Base-by-base conservation (phyloP, 2,113 vertebrate species). In the Spea bombifrons region DNA sequence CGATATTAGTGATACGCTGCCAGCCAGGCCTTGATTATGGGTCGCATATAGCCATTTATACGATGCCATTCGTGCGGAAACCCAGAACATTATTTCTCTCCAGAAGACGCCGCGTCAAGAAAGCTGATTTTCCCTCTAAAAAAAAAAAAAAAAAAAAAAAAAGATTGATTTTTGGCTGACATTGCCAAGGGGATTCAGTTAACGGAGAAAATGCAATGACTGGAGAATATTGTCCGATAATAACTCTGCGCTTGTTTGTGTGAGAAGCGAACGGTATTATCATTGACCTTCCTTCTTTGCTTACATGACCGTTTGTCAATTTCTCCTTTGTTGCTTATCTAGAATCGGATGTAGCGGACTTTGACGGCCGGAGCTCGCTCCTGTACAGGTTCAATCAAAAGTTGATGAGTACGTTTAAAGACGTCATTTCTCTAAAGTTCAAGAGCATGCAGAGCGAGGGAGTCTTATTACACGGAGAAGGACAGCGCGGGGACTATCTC, bases 351-450 rank as follows among this genome's bases (percentile, higher is more conserved):
- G 88, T 97, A 76, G 96, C 95, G 1, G 96, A 98, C 87, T 99
- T 99, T 61, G 94, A 99, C 63, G 96, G 96, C 88, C 90, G 95
- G 83, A 99, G 96, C 84, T 97, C 96, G 0, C 89, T 99, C 79
- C 92, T 98, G n/a, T 99, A 99, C 82, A 95, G 97, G 88, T 99
- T 99, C 86, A 98, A 96, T 88, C 97, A 99, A 90, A 99, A 99
- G 84, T 90, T 96, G 77, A 97, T 96, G 95, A 97, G 95, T 48
- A 99, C 97, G 0, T 94, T 96, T 86, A 99, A 99, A 88, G 97
- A 99, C 55, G 95, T 98, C 75, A 93, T 99, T 85, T 98, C 96
- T 12, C 90, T 99, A 82, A 94, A 93, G 83, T 99, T 99, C 87
- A 98, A 97, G 86, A 99, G 96, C 85, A 93, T 94, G 78, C 94